These are phyloP conservation scores for Cisticola juncidis DNA, from an alignment of 2,113 vertebrate genomes.

Conservation along the genomic window DNA sequence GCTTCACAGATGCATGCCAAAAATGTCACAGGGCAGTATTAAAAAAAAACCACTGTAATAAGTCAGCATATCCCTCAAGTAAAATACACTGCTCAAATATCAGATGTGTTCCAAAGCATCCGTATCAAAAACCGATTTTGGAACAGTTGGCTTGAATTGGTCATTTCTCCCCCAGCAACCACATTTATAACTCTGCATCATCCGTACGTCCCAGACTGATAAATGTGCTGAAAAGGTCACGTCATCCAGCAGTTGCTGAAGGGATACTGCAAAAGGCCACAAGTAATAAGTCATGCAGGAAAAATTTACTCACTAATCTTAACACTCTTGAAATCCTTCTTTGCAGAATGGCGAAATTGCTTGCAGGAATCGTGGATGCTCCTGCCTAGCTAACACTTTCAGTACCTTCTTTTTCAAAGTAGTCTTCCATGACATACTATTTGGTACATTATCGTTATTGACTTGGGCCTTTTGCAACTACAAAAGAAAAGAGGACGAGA, in stretches of 20 bases:
- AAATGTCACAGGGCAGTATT: not conserved
- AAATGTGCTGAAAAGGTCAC: conserved; percentile 35
- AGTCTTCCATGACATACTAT: not conserved
- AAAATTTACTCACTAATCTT: not conserved
- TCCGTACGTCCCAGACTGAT: not conserved
- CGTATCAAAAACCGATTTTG: not conserved
- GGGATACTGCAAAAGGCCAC: conserved; percentile 9
- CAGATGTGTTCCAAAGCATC: not conserved
- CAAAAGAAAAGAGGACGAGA: not conserved
- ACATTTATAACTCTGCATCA: not conserved
- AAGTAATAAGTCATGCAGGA: not conserved
- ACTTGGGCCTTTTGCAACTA: not conserved
- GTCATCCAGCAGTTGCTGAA: not conserved
- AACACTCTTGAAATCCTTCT: not conserved
- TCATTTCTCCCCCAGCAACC: not conserved
- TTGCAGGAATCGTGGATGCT: not conserved
- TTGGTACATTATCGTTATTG: not conserved
- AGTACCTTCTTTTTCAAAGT: not conserved
- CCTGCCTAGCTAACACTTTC: not conserved
- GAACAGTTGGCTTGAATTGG: not conserved
- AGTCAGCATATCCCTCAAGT: not conserved
- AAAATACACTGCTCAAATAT: not conserved
- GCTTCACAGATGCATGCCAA: not conserved
- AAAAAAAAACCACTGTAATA: not conserved
- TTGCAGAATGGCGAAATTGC: not conserved